A percentile compares a stretch with the other conserved stretches of the same genome.
These are phyloP conservation scores for Paralichthys olivaceus DNA, from an alignment of 2,113 vertebrate genomes.

Conservation along the genomic window DNA sequence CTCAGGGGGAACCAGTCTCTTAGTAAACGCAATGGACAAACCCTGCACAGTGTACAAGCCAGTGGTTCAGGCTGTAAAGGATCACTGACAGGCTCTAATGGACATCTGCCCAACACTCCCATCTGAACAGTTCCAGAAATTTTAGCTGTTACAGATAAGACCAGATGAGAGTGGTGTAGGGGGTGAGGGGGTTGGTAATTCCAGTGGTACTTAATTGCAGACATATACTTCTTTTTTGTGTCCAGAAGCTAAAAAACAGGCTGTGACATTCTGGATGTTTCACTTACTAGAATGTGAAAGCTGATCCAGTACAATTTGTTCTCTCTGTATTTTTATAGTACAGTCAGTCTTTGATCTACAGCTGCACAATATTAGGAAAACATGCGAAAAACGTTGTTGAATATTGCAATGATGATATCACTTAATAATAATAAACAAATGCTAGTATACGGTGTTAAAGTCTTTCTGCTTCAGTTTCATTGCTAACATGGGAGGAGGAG, in stretches of 20 bases:
- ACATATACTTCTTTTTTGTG: not conserved
- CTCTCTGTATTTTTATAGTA: not conserved
- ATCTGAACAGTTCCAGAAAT: conserved; percentile 58
- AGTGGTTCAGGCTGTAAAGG: conserved; percentile 57
- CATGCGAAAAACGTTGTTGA: too few species aligned
- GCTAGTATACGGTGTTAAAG: too few species aligned
- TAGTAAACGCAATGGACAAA: conserved; percentile 46
- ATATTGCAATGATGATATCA: too few species aligned
- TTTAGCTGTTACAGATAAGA: not conserved
- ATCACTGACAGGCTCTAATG: conserved; percentile 64
- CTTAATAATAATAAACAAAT: too few species aligned
- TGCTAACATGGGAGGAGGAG: too few species aligned
- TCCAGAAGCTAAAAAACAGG: not conserved
- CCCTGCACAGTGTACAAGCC: conserved; percentile 26
- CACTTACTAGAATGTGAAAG: not conserved
- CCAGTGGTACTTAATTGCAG: not conserved
- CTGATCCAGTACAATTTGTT: conserved; percentile 7
- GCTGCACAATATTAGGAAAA: not conserved
- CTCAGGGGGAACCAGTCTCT: conserved; percentile 39
- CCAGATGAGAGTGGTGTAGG: not conserved
- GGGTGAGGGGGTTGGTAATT: not conserved
- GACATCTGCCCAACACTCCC: conserved; percentile 80
- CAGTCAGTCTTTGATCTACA: not conserved
- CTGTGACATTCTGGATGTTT: not conserved
- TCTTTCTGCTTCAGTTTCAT: too few species aligned